Evolutionary conservation across 2,888 invertebrate genomes (phyloP).

Genomic region (Cremastinae sp.): DNA sequence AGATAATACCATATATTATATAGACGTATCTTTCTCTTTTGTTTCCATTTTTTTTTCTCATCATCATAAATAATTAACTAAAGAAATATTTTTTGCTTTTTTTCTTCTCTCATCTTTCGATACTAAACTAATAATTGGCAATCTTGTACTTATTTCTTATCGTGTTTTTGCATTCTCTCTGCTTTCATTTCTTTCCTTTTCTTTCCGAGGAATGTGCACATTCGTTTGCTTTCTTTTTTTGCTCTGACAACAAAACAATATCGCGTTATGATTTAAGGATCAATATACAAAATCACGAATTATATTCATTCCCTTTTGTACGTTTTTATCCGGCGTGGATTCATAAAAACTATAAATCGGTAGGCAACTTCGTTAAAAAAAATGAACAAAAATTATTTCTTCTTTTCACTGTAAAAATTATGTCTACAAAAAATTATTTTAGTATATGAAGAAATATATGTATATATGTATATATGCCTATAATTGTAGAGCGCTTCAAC

Average conservation of each 20-base stretch:
- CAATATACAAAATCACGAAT: slow-evolving; percentile 41
- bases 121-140: slow-evolving; percentile 76
- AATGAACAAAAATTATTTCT: slow-evolving; percentile 12
- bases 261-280: slow-evolving; percentile 38
- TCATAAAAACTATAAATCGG: slow-evolving; percentile 46
- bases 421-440: slow-evolving; percentile 31
- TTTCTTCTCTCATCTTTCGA: slow-evolving; percentile 54
- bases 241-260: slow-evolving; percentile 48
- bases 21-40: slow-evolving; percentile 62
- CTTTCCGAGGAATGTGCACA: slow-evolving; percentile 78
- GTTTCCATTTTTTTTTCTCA: slow-evolving; percentile 40
- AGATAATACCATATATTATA: slow-evolving; percentile 76
- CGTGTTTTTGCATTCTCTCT: slow-evolving; percentile 64
- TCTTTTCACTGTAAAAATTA: slow-evolving; percentile 23
- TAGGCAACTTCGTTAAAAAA: slow-evolving; percentile 51
- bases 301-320: slow-evolving; percentile 49
- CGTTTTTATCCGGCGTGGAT: slow-evolving; percentile 32
- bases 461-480: slow-evolving; percentile 6
- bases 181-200: slow-evolving; percentile 60
- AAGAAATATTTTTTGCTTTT: slow-evolving; percentile 68
- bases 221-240: slow-evolving; percentile 67
- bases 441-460: slow-evolving; percentile 14
- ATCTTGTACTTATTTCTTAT: slow-evolving; percentile 76
- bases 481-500: slow-evolving; percentile 2
- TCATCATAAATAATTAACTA: slow-evolving; percentile 67